A percentile compares a stretch with the other conserved stretches of the same genome.
These are phyloP conservation scores for Poecilus cupreus DNA, from an alignment of 2,888 invertebrate genomes.

Conservation along the genomic window DNA sequence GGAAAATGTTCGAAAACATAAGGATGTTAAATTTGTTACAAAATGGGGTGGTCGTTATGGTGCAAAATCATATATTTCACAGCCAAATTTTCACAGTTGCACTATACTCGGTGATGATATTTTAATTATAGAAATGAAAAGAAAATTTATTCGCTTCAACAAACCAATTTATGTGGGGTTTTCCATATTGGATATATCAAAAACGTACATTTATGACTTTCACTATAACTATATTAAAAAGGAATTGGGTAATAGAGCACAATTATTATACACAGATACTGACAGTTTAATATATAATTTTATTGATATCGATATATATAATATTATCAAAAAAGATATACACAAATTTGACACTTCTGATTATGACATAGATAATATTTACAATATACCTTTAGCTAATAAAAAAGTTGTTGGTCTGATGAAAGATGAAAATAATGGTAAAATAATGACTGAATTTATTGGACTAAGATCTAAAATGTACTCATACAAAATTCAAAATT, in stretches of 20 bases:
- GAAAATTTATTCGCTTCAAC: no score
- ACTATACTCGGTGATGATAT: conserved; percentile 67
- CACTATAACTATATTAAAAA: conserved; percentile 64
- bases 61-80: conserved; percentile 65
- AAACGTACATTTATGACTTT: no score
- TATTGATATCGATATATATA: conserved; percentile 54
- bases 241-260: conserved; percentile 3
- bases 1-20: conserved; percentile 68
- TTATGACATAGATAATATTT: no score
- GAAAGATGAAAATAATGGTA: conserved; percentile 62
- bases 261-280: conserved; percentile 46
- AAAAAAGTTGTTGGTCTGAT: conserved; percentile 65
- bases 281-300: conserved; percentile 51
- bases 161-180: no score
- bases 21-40: conserved; percentile 65
- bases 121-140: conserved; percentile 66
- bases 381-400: conserved; percentile 64
- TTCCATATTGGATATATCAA: no score
- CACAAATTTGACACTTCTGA: conserved; percentile 62
- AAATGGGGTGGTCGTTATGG: conserved; percentile 65
- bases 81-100: conserved; percentile 65
- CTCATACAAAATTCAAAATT: conserved; percentile 44
- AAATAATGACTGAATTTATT: conserved; percentile 63
- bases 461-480: conserved; percentile 66
- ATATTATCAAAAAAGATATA: conserved; percentile 59